phyloP scores from a whole-genome alignment of 2,888 invertebrate genomes.

The Melanargia galathea region DNA sequence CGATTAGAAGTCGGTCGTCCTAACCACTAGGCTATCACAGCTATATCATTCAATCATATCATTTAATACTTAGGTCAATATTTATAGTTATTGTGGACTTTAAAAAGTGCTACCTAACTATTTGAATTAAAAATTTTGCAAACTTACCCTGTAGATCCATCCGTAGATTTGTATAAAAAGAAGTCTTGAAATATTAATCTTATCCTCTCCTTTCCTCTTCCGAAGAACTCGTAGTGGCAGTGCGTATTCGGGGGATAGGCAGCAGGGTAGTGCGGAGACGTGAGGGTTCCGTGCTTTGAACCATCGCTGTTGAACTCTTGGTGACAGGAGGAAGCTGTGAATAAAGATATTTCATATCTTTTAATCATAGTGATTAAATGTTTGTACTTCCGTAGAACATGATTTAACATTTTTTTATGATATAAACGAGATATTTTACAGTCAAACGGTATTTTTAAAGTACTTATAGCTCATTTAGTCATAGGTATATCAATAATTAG shows the following conservation, averaged over 20 bases:
- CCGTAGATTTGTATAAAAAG: constrained; percentile 86
- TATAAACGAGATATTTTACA: no score
- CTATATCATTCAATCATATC: no score
- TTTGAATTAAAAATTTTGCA: not conserved
- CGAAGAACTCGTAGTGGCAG: constrained; percentile 95
- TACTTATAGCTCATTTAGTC: no score
- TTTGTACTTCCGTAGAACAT: no score
- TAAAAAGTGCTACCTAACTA: no score
- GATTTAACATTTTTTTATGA: no score
- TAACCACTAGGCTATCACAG: no score
- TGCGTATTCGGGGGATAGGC: constrained; percentile 90
- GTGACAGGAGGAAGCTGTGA: constrained; percentile 90
- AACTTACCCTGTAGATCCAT: constrained; percentile 68
- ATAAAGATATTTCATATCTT: constrained; percentile 43
- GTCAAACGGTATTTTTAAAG: no score
- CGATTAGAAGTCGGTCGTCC: no score
- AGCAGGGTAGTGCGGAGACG: constrained; percentile 92
- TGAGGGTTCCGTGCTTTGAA: constrained; percentile 91
- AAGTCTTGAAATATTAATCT: constrained; percentile 93
- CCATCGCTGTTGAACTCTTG: constrained; percentile 90
- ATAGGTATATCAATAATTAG: no score
- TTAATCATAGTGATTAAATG: not conserved
- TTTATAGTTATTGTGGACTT: no score
- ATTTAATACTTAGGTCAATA: no score
- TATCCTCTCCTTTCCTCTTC: constrained; percentile 91